Percentiles rank a stretch among this genome's conserved stretches.
These are phyloP conservation scores for Nanorana parkeri DNA, from an alignment of 2,113 vertebrate species.

Conservation along the genomic window DNA sequence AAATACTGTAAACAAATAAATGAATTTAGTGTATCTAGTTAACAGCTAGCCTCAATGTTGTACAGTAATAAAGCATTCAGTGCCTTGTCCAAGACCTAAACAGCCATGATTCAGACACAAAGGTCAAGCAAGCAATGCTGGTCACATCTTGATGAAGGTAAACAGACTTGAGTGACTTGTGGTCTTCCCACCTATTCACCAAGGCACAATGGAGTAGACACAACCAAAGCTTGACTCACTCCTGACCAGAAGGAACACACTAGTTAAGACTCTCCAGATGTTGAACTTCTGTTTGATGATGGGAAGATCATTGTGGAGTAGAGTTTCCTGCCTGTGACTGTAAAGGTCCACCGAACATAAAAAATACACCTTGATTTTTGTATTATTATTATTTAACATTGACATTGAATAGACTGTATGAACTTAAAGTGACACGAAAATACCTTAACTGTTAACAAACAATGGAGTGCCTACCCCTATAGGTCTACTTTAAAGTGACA, in stretches of 20 bases:
- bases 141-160: conserved; percentile 10
- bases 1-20: conserved; percentile 23
- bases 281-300: background rate
- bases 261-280: conserved; percentile 15
- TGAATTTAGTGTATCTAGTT: conserved; percentile 12
- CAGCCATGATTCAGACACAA: conserved; percentile 2
- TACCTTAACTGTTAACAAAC: too few species aligned
- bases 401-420: too few species aligned
- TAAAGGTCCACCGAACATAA: too few species aligned
- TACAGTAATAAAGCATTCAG: conserved; percentile 31
- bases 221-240: conserved; percentile 4
- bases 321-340: too few species aligned
- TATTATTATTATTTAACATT: too few species aligned
- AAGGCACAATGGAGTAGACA: background rate
- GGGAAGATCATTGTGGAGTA: too few species aligned
- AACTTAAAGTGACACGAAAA: too few species aligned
- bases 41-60: background rate
- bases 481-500: too few species aligned
- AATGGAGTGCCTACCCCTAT: too few species aligned
- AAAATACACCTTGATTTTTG: too few species aligned
- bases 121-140: conserved; percentile 38
- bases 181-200: conserved; percentile 2
- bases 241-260: background rate
- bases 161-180: conserved; percentile 25
- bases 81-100: conserved; percentile 12